Evolutionary conservation across 1,140 invertebrate species (phyloP), one percentile per base, ranked within the genome.

Genomic region (Piezodorus guildinii): DNA sequence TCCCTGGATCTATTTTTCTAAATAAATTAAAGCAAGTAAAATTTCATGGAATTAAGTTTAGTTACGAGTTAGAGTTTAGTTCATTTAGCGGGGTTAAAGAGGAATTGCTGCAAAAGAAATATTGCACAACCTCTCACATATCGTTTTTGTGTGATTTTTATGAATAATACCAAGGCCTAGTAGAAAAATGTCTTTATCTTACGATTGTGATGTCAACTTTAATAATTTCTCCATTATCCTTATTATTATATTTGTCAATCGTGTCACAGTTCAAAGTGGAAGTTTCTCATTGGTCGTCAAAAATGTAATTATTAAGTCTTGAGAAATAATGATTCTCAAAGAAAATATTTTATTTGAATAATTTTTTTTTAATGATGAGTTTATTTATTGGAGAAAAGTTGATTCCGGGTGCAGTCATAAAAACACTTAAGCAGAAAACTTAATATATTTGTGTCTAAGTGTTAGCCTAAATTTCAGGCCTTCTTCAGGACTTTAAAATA

Each of bases 131-230:
- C 52, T 56, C 52, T 23, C 52, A 56, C 52, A 56, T 56, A 56
- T 56, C 52, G 52, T 56, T 56, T 30, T 56, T 56, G 46, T 56
- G 52, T 56, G 52, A 56, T 56, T 56, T 56, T 56, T 56, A 23
- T 23, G 23, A 23, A 25, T 56, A 56, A 49, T 49, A 17, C 52
- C 52, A 56, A 23, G 52, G 52, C 52, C 52, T 56, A 56, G 52
- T 56, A 56, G 52, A 25, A 25, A 56, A 56, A 10, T 16, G 23
- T 56, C 46, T 49, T 30, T n/a, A 49, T 49, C 6, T 4, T 56
- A 1, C 5, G 52, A 56, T 27, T 56, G 52, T 56, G 52, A 56
- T 23, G 52, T 25, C 52, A 19, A 6, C 21, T 19, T 49, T 17
- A 49, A 49, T 39, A 39, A n/a, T 10, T 5, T 6, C 9, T 12